Conservation (phyloP, 2,888 invertebrate species). For the Rhagonycha fulva region DNA sequence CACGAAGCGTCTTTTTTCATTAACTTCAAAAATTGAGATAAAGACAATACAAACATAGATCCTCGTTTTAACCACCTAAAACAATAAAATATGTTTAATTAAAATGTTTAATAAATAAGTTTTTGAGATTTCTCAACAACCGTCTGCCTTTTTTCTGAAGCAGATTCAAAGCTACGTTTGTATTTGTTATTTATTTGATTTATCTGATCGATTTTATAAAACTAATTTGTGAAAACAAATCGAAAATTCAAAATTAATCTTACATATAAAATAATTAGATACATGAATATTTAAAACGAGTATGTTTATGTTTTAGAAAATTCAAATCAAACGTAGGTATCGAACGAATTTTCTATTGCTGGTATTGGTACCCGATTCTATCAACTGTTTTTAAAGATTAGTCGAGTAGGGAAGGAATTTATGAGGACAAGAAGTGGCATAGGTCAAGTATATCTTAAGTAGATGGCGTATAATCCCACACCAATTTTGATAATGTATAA, state of each 20-base stretch:
- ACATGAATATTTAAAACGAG: background rate
- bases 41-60: conserved; percentile 95
- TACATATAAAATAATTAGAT: background rate
- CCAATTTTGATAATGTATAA: background rate
- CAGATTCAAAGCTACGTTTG: too few species aligned
- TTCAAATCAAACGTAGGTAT: background rate
- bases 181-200: too few species aligned
- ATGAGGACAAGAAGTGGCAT: background rate
- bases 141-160: too few species aligned
- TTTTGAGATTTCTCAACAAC: too few species aligned
- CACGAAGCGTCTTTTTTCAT: conserved; percentile 55
- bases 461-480: background rate
- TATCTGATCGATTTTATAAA: too few species aligned
- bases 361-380: background rate
- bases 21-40: conserved; percentile 74
- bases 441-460: background rate
- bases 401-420: background rate
- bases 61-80: conserved; percentile 84
- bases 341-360: background rate
- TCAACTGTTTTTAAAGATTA: background rate
- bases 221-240: too few species aligned
- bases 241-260: too few species aligned
- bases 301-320: background rate
- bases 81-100: conserved; percentile 36
- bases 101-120: background rate